Evolutionary conservation across 2,113 vertebrate genomes (phyloP).

Genomic region (Phylloscopus whistleri): DNA sequence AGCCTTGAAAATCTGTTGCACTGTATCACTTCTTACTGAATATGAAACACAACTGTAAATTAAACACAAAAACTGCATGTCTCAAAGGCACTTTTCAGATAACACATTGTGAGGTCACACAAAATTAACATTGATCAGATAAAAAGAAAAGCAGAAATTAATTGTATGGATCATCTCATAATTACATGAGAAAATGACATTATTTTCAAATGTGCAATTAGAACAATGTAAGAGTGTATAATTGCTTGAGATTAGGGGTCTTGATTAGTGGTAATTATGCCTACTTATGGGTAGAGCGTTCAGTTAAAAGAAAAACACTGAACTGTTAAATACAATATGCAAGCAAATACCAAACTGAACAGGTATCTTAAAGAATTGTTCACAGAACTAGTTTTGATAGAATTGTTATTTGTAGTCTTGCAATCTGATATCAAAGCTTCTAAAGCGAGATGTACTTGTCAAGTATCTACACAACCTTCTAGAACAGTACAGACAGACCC

Average conservation of each 20-base stretch:
- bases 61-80: neutral
- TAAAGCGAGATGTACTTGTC: neutral
- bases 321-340: neutral
- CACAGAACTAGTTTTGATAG: neutral
- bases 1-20: neutral
- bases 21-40: neutral
- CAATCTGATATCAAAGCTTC: neutral
- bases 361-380: neutral
- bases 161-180: neutral
- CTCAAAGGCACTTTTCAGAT: constrained; percentile 23
- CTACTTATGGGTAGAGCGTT: neutral
- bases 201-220: constrained; percentile 25
- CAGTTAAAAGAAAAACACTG: neutral
- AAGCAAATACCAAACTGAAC: constrained; percentile 17
- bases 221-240: constrained; percentile 22
- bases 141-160: constrained; percentile 46
- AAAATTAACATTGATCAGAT: constrained; percentile 48
- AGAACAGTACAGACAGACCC: neutral
- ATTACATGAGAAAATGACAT: constrained; percentile 8
- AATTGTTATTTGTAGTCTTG: neutral
- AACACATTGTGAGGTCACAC: neutral
- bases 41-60: neutral
- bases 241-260: constrained; percentile 31
- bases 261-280: constrained; percentile 28
- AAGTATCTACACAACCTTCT: neutral